Evolutionary conservation across 2,113 vertebrate genomes (phyloP).

Genomic region (Neomonachus schauinslandi): DNA sequence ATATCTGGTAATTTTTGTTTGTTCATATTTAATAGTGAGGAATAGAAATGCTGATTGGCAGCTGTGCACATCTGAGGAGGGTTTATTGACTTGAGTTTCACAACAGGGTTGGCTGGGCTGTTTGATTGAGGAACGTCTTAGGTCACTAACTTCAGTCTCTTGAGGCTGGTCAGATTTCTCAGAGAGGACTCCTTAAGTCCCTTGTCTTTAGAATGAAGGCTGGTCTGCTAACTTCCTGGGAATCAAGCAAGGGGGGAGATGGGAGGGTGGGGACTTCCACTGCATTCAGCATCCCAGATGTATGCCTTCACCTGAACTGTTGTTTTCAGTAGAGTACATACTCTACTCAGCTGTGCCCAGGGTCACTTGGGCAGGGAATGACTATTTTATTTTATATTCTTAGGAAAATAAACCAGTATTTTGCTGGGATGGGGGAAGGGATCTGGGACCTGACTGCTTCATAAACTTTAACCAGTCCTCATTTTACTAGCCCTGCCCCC

Average conservation of each 20-base stretch:
- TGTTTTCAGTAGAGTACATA: not conserved
- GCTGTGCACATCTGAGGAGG: not conserved
- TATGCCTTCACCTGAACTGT: not conserved
- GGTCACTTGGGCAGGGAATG: not conserved
- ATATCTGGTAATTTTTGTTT: not conserved
- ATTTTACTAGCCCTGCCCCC: not conserved
- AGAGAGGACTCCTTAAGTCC: not conserved
- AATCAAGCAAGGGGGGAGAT: too few species aligned
- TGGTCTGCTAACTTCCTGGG: not conserved
- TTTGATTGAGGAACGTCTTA: not conserved
- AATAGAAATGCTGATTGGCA: not conserved
- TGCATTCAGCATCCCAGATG: not conserved
- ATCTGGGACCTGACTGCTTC: not conserved
- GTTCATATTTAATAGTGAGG: not conserved
- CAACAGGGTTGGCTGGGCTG: not conserved
- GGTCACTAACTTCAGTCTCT: not conserved
- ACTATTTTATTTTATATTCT: not conserved
- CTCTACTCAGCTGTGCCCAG: not conserved
- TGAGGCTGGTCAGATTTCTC: not conserved
- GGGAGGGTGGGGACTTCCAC: not conserved
- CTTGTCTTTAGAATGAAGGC: not conserved
- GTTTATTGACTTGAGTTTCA: not conserved
- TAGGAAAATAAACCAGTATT: not conserved
- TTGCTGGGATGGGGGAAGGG: not conserved
- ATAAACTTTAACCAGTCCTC: not conserved